phyloP scores from a whole-genome alignment of 2,113 vertebrate species.

The Urocynchramus pylzowi region DNA sequence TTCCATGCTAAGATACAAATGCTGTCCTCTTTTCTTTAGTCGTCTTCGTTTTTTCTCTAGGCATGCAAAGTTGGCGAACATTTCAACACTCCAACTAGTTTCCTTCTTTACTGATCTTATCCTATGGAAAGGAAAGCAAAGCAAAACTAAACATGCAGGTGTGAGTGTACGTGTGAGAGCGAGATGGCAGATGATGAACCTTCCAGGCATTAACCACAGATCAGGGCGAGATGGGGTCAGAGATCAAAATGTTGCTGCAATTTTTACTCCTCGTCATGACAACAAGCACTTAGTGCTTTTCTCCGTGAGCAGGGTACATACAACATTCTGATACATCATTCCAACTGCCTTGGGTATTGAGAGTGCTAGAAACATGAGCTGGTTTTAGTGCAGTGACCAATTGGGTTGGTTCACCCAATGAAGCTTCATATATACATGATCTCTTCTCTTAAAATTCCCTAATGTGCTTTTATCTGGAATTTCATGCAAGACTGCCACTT shows the following conservation, averaged over 20 bases:
- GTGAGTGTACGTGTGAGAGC: background rate
- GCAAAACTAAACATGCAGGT: background rate
- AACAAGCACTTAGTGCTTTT: background rate
- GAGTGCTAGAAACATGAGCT: background rate
- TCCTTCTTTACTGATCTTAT: background rate
- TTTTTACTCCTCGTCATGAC: background rate
- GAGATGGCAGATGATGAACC: background rate
- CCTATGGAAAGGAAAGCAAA: background rate
- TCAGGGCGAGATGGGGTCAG: rapidly evolving
- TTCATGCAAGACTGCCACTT: background rate
- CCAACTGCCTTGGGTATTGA: background rate
- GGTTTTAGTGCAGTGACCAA: background rate
- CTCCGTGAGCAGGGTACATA: background rate
- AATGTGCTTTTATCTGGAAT: background rate
- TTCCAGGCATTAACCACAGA: background rate
- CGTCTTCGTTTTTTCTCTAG: background rate
- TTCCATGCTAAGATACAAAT: background rate
- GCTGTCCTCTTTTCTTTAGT: background rate
- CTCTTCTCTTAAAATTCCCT: background rate
- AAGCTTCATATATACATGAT: rapidly evolving
- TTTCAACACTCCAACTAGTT: background rate
- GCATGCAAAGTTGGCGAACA: background rate
- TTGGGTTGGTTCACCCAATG: background rate
- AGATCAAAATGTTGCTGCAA: background rate
- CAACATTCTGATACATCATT: background rate